Conservation (phyloP, 1,140 invertebrate genomes). For the Drosophila lacteicornis region DNA sequence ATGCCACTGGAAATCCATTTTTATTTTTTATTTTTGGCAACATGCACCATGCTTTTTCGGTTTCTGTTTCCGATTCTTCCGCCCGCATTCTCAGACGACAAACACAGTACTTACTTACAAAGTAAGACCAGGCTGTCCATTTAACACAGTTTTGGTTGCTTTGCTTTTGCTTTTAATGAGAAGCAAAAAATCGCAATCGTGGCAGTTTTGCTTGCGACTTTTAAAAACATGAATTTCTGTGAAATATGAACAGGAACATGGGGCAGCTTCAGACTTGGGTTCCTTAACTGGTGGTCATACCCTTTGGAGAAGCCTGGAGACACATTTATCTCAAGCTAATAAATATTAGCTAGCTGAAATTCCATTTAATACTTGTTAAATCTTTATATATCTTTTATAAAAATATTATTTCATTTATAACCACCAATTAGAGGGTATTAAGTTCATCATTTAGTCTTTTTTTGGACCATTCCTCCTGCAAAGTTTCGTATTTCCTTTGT, state of each 20-base stretch:
- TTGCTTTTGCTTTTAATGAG: conserved; percentile 53
- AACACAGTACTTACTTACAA: conserved; percentile 2
- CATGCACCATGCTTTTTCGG: conserved; percentile 55
- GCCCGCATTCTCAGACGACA: conserved; percentile 69
- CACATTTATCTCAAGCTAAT: no score
- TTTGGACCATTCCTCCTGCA: neutral
- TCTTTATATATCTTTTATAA: no score
- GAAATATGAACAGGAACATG: conserved; percentile 5
- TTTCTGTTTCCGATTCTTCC: conserved; percentile 30
- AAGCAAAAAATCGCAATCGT: conserved; percentile 48
- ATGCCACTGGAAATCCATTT: no score
- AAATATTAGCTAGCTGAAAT: no score
- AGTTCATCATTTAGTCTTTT: neutral
- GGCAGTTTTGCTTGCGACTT: conserved; percentile 2
- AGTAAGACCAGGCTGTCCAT: conserved; percentile 5
- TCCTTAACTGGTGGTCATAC: neutral
- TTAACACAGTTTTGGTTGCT: conserved; percentile 7
- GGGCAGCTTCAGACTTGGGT: conserved; percentile 1
- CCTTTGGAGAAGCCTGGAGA: neutral
- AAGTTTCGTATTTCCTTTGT: conserved; percentile 17
- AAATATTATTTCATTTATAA: neutral
- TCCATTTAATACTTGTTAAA: no score
- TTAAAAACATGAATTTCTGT: conserved; percentile 58
- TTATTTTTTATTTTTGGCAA: neutral
- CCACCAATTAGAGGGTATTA: neutral